These are phyloP conservation scores for Epicampocera succincta DNA, from an alignment of 2,888 invertebrate species.

Conservation along the genomic window DNA sequence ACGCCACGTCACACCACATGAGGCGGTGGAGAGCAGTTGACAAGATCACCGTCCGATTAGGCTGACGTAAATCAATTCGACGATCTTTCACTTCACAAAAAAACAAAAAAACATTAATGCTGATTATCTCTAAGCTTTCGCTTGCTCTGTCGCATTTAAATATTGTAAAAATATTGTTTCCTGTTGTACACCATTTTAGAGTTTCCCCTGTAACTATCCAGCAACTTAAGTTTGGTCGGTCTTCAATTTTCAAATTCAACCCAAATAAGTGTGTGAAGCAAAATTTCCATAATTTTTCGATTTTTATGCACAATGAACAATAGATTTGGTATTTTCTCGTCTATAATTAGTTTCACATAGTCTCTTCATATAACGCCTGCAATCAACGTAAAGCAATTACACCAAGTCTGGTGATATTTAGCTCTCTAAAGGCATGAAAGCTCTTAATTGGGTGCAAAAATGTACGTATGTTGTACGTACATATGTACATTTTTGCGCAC, in stretches of 20 bases:
- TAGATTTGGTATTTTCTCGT: slow-evolving; percentile 45
- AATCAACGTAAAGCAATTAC: slow-evolving; percentile 38
- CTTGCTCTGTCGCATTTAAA: too few species aligned
- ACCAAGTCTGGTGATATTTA: slow-evolving; percentile 18
- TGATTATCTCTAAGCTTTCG: too few species aligned
- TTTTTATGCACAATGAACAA: slow-evolving; percentile 79
- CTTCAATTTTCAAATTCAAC: slow-evolving; percentile 36
- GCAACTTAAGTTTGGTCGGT: slow-evolving; percentile 13
- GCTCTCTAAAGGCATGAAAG: slow-evolving; percentile 21
- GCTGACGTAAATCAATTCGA: too few species aligned
- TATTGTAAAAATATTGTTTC: too few species aligned
- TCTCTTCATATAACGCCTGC: slow-evolving; percentile 4
- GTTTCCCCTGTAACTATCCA: slow-evolving; percentile 20
- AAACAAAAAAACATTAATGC: too few species aligned
- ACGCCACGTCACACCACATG: too few species aligned
- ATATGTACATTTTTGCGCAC: slow-evolving; percentile 16
- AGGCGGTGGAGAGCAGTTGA: too few species aligned
- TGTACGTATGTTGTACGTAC: too few species aligned
- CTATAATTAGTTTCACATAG: slow-evolving; percentile 65
- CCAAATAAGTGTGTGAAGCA: not conserved
- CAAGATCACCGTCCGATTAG: too few species aligned
- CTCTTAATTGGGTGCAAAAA: slow-evolving; percentile 67
- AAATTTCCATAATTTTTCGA: slow-evolving; percentile 82
- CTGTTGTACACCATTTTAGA: too few species aligned
- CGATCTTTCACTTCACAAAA: too few species aligned